Evolutionary conservation across 2,113 vertebrate species (phyloP), one percentile per base, ranked within the genome.

Genomic region (Dendropsophus ebraccatus): DNA sequence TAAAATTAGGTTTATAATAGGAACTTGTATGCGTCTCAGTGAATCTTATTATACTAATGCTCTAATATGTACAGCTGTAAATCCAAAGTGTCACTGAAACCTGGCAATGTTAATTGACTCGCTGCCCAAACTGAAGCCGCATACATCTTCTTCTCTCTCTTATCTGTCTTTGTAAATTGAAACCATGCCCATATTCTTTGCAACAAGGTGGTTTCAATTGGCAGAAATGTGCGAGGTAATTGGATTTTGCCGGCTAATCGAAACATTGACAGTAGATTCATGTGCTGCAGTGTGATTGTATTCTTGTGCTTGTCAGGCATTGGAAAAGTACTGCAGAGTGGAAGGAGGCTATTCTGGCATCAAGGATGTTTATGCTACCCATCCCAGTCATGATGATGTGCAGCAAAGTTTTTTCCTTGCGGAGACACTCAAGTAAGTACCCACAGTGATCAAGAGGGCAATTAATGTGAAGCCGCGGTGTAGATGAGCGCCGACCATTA

Each of bases 401-500:
- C 98, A 99, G 85, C 98, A 99, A 91, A 99, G 98, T 90, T 99
- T 99, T 93, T 99, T 95, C 93, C 91, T 99, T 89, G 96, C 97
- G 14, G 97, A 99, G 92, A 99, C 97, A 0, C 95, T 99, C 76
- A 99, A 99, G 98, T 99, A 94, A 97, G 96, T 92, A 67, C 45
- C 17, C 49, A 62, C 17, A 17, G 11, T 32, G 28, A 32, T 45
- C 32, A 30, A 67, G 30, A 16, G 41, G 79, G 75, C 5, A 28
- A 25, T 81, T 84, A 81, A 49, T 74, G 50, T 28, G 7, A 86
- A 85, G 1, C 28, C 69, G 25, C 85, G 49, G 23, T 81, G 54
- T 10, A 30, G 54, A 11, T 30, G 45, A 82, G 19, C 72, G 81
- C 86, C 87, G 83, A 4, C 65, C 25, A 14, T 45, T 72, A 87